A percentile compares a stretch with the other conserved stretches of the same genome.
Conservation (phyloP, 1,140 invertebrate species). For the Temnothorax curvispinosus region DNA sequence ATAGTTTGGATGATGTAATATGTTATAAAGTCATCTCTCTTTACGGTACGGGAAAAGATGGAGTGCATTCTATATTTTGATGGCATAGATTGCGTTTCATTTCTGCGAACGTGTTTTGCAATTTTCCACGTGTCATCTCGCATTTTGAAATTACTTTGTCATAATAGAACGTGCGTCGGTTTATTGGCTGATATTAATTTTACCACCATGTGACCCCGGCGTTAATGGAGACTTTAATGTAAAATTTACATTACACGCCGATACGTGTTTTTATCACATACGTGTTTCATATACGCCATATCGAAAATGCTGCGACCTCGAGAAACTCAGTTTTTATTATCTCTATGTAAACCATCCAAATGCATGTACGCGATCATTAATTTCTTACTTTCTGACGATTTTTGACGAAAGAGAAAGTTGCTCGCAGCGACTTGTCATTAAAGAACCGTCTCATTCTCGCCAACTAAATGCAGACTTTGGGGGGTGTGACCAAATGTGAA, state of each 20-base stretch:
- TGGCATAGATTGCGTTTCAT: not conserved
- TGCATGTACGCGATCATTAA: not conserved
- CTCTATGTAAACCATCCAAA: not conserved
- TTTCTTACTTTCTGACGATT: not conserved
- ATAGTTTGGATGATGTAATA: not conserved
- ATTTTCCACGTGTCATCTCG: conserved; percentile 12
- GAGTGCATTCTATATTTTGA: not conserved
- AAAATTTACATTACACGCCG: conserved; percentile 22
- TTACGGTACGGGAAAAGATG: not conserved
- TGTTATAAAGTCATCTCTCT: not conserved
- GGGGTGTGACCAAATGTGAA: not conserved
- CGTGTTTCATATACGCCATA: not conserved
- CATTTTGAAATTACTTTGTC: conserved; percentile 33
- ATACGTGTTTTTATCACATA: not conserved
- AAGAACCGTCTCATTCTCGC: not conserved
- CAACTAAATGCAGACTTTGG: not conserved
- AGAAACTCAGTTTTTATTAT: conserved; percentile 7
- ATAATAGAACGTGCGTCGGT: conserved; percentile 1
- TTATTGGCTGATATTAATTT: conserved; percentile 37
- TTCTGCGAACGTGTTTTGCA: not conserved
- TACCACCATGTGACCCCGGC: not conserved
- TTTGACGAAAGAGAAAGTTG: not conserved
- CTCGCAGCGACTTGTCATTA: not conserved
- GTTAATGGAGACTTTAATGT: conserved; percentile 28
- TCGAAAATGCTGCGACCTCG: not conserved